Conservation (phyloP, 2,888 invertebrate genomes). For the Heliconius ismenius region DNA sequence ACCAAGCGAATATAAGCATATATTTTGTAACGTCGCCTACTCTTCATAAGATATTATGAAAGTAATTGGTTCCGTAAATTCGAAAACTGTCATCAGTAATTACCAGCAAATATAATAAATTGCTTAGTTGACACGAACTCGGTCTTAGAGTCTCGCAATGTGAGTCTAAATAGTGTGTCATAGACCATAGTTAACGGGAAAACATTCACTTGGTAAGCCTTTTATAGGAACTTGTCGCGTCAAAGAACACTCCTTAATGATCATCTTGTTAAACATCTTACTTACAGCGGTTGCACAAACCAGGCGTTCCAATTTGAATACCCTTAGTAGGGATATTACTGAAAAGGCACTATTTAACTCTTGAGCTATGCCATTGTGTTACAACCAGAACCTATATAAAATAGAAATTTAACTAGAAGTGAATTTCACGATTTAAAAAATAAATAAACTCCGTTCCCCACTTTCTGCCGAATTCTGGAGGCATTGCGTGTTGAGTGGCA, state of each 20-base stretch:
- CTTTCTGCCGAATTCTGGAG: too few relatives aligned
- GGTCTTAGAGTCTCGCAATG: constrained; percentile 49
- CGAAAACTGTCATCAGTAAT: constrained; percentile 57
- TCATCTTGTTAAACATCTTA: constrained; percentile 50
- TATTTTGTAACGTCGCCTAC: constrained; percentile 29
- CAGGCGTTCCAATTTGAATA: constrained; percentile 41
- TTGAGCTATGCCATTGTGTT: background rate
- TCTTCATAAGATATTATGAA: constrained; percentile 37
- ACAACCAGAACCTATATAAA: background rate
- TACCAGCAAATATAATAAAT: constrained; percentile 59
- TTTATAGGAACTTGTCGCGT: constrained; percentile 60
- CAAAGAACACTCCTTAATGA: constrained; percentile 47
- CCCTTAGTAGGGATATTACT: constrained; percentile 26
- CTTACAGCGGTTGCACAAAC: constrained; percentile 45
- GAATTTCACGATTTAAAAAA: background rate
- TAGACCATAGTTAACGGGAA: constrained; percentile 63
- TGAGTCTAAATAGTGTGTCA: constrained; percentile 55
- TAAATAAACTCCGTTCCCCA: too few relatives aligned
- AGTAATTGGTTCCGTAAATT: constrained; percentile 58
- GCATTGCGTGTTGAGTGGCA: too few relatives aligned
- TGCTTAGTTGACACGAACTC: constrained; percentile 50
- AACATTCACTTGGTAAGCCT: constrained; percentile 56
- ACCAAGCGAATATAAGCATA: constrained; percentile 16
- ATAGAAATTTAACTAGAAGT: constrained; percentile 2
- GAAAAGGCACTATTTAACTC: constrained; percentile 22